Evolutionary conservation across 2,113 vertebrate genomes (phyloP).

Genomic region (Oreochromis spilurus): DNA sequence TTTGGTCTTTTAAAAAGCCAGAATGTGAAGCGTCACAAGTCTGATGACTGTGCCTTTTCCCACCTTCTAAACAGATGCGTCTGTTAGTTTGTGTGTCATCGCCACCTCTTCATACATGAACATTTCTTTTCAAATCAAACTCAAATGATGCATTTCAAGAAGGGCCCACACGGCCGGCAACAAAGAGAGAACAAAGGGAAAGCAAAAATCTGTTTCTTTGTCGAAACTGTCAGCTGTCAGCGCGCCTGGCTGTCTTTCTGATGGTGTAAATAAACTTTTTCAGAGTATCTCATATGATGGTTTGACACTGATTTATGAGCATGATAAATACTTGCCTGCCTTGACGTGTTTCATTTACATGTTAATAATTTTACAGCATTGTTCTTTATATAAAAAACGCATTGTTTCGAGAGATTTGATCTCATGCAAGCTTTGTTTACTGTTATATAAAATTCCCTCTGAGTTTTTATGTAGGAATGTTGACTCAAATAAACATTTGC

Average conservation of each 20-base stretch:
- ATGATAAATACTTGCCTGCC: not conserved
- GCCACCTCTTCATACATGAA: not conserved
- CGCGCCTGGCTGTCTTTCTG: not conserved
- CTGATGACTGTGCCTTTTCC: not conserved
- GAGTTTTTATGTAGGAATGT: not conserved
- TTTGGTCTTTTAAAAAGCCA: not conserved
- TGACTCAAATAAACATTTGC: not conserved
- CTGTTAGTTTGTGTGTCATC: not conserved
- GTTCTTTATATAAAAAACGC: not conserved
- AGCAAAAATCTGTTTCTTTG: conserved; percentile 19
- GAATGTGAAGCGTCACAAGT: not conserved
- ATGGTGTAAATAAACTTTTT: conserved; percentile 11
- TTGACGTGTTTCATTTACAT: not conserved
- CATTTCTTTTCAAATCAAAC: not conserved
- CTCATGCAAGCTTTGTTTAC: not conserved
- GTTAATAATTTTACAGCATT: not conserved
- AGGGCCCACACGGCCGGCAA: not conserved
- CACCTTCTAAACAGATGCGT: not conserved
- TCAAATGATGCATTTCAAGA: not conserved
- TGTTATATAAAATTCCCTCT: not conserved
- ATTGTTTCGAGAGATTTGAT: not conserved
- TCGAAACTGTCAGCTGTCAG: conserved; percentile 16
- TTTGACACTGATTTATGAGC: conserved; percentile 9
- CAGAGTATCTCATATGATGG: conserved; percentile 1
- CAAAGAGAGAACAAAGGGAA: not conserved